Evolutionary conservation across 2,888 invertebrate genomes (phyloP).

Genomic region (Aproaerema taeniolella): DNA sequence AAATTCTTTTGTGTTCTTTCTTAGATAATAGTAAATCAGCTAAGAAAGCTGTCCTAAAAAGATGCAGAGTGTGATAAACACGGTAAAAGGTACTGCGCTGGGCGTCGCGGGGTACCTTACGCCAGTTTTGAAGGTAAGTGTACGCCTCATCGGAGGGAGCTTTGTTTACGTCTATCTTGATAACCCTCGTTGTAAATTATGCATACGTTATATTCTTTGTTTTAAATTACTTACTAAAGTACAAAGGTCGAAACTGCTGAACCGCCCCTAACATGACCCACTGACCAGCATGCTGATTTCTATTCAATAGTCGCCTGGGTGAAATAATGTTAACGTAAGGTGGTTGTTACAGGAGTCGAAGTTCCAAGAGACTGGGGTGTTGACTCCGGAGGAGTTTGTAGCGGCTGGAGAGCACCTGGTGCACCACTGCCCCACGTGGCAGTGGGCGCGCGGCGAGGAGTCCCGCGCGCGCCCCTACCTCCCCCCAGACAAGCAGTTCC

Average conservation of each 20-base stretch:
- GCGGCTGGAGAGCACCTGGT: constrained; percentile 99
- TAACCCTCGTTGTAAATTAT: too few relatives aligned
- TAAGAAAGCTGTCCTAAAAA: too few relatives aligned
- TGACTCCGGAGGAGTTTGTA: constrained; percentile 99
- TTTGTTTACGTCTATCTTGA: background rate
- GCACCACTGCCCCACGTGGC: constrained; percentile 99
- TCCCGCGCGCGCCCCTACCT: constrained; percentile 92
- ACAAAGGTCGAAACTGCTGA: too few relatives aligned
- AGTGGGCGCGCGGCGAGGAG: constrained; percentile 97
- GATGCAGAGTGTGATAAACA: constrained; percentile 98
- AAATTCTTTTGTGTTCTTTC: too few relatives aligned
- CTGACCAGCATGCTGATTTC: too few relatives aligned
- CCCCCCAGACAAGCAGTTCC: constrained; percentile 96
- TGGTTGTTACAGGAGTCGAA: constrained; percentile 96
- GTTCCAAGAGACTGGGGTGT: constrained; percentile 97
- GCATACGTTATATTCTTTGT: too few relatives aligned
- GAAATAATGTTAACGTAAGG: too few relatives aligned
- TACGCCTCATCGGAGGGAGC: background rate
- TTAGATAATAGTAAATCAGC: too few relatives aligned
- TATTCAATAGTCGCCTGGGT: too few relatives aligned
- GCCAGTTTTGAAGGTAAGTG: constrained; percentile 93
- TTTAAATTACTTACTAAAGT: too few relatives aligned
- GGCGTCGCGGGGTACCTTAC: constrained; percentile 98
- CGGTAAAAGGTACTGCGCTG: constrained; percentile 95
- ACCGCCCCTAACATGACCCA: too few relatives aligned